A percentile compares a stretch with the other conserved stretches of the same genome.
Evolutionary conservation across 2,113 vertebrate species (phyloP).

Genomic region (Galemys pyrenaicus): DNA sequence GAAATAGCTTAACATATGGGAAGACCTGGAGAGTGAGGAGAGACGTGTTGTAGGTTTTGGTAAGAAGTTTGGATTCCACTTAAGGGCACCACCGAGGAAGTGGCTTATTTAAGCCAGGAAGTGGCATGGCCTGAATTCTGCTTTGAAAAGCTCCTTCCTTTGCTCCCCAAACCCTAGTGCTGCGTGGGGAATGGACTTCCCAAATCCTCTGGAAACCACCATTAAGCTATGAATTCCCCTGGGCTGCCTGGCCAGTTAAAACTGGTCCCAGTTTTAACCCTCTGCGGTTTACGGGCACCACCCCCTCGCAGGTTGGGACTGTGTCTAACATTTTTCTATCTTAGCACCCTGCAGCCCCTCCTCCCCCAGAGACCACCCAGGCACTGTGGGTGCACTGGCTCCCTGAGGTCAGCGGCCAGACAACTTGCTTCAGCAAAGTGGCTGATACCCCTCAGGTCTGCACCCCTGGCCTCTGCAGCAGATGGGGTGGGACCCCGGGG

Average conservation of each 20-base stretch:
- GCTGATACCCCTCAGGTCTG: accelerated
- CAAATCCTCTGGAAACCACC: too few relatives aligned
- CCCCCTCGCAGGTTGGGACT: background rate
- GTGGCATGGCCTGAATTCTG: background rate
- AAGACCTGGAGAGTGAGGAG: too few relatives aligned
- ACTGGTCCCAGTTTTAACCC: too few relatives aligned
- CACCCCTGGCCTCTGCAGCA: background rate
- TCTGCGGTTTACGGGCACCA: background rate
- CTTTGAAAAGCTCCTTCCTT: background rate
- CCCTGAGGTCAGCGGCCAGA: background rate
- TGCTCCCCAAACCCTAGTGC: background rate
- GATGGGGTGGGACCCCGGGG: background rate
- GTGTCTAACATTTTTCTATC: background rate
- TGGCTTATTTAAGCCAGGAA: background rate
- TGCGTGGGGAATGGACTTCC: background rate
- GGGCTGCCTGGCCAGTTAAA: too few relatives aligned
- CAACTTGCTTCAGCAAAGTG: background rate
- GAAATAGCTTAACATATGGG: background rate
- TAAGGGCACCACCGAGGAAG: background rate
- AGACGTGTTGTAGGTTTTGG: background rate
- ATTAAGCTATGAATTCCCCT: background rate
- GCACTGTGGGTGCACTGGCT: accelerated
- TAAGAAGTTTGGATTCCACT: background rate
- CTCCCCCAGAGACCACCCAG: too few relatives aligned
- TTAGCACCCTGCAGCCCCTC: accelerated